Conservation (phyloP, 2,113 vertebrate genomes). For the Muntiacus muntjak region DNA sequence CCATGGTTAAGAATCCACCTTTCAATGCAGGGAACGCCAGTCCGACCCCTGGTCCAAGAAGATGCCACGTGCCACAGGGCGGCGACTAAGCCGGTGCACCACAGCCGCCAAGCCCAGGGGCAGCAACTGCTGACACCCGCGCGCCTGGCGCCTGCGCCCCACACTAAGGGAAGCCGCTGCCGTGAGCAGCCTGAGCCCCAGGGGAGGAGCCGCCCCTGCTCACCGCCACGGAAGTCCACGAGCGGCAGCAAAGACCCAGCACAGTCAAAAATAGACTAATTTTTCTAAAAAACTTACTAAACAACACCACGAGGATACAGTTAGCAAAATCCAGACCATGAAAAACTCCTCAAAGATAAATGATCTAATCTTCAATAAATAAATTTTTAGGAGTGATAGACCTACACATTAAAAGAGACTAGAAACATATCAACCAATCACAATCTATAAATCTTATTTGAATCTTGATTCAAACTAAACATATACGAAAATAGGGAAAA, state of each 20-base stretch:
- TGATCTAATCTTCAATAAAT: neutral
- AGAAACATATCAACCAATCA: neutral
- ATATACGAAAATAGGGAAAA: neutral
- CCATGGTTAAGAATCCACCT: neutral
- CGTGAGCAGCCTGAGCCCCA: accelerated
- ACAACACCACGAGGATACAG: neutral
- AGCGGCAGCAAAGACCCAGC: neutral
- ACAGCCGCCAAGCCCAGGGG: neutral
- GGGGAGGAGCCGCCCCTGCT: neutral
- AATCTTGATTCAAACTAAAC: neutral
- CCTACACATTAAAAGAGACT: neutral
- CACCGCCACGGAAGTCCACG: accelerated
- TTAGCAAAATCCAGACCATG: neutral
- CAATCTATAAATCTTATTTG: neutral
- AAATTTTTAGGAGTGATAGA: neutral
- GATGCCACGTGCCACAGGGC: neutral
- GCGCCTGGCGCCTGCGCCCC: neutral
- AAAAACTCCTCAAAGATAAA: neutral
- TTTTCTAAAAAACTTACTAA: neutral
- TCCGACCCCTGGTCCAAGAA: neutral
- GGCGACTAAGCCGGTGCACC: accelerated
- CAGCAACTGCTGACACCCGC: accelerated
- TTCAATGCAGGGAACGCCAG: neutral
- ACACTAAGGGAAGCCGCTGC: accelerated
- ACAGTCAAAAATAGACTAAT: neutral